Evolutionary conservation across 2,113 vertebrate species (phyloP).

Genomic region (Syrrhaptes paradoxus): DNA sequence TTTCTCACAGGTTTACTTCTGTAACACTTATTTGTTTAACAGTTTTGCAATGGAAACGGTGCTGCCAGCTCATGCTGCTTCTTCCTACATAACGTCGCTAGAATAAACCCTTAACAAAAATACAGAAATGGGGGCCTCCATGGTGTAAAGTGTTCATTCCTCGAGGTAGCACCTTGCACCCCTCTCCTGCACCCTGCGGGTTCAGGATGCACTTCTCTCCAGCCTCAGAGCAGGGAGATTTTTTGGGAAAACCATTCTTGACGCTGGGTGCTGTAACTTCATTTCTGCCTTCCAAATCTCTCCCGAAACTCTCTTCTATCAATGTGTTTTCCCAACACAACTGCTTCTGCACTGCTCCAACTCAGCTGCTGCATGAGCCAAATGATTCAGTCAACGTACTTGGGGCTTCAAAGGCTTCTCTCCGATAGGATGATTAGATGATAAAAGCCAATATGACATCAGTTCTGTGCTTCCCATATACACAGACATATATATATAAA

Average conservation of each 20-base stretch:
- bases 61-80: constrained; percentile 48
- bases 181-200: fast-evolving
- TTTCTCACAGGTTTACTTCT: constrained; percentile 71
- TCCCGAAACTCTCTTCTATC: background rate
- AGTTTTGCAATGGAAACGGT: constrained; percentile 16
- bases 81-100: constrained; percentile 13
- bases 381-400: fast-evolving
- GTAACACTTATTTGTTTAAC: constrained; percentile 69
- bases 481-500: fast-evolving
- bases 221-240: background rate
- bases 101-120: background rate
- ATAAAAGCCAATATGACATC: background rate
- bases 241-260: background rate
- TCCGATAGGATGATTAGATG: fast-evolving
- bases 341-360: background rate
- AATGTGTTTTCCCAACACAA: background rate
- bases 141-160: background rate
- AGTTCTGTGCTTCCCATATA: background rate
- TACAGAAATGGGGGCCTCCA: fast-evolving
- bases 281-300: background rate
- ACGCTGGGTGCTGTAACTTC: background rate
- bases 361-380: background rate
- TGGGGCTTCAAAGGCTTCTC: background rate
- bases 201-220: fast-evolving
- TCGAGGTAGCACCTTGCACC: background rate